Evolutionary conservation across 2,797 vertebrate genomes (phyloP), one percentile per base, ranked within the genome.

Genomic region (Botia almorhae): DNA sequence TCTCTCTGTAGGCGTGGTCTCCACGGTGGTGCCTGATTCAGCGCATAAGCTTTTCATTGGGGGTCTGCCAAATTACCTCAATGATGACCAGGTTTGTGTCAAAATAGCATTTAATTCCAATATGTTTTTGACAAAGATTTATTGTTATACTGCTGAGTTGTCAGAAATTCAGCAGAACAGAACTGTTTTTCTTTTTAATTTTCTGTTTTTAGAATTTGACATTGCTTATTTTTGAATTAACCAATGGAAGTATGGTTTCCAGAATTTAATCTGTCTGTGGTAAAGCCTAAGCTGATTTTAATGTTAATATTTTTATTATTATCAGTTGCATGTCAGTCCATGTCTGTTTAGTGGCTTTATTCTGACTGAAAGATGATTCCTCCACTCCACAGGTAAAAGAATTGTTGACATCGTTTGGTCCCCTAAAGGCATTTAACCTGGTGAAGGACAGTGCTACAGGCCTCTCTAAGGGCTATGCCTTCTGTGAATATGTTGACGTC

Each of bases 401-500:
- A 84, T 90, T 98, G 82, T 88, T 98, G 89, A 97, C 96, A 1
- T 97, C 96, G 0, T 98, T 98, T 5, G 96, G 97, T 69, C 96
- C 96, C 3, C 93, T 98, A 70, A 98, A 98, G 88, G 96, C 96
- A 60, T 98, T 98, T 86, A 98, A 98, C 87, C 91, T 97, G 90
- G 96, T 98, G 77, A 98, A 97, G 90, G 97, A 98, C 93, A 98
- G 96, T 5, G 96, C 96, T 81, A 97, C 97, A 0, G 95, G 96
- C 71, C 93, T 98, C 29, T 97, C 96, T 43, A 98, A 98, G 89
- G 97, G 97, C 85, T 98, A 98, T 58, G 97, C 96, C 71, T 98
- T 98, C 89, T 98, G 96, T 92, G 96, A 98, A 95, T 98, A 98
- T 81, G 96, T 97, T 81, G 96, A 98, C 76, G 95, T 97, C 92